Conservation (phyloP, 1,140 invertebrate species). For the Muscidifurax raptorellus region DNA sequence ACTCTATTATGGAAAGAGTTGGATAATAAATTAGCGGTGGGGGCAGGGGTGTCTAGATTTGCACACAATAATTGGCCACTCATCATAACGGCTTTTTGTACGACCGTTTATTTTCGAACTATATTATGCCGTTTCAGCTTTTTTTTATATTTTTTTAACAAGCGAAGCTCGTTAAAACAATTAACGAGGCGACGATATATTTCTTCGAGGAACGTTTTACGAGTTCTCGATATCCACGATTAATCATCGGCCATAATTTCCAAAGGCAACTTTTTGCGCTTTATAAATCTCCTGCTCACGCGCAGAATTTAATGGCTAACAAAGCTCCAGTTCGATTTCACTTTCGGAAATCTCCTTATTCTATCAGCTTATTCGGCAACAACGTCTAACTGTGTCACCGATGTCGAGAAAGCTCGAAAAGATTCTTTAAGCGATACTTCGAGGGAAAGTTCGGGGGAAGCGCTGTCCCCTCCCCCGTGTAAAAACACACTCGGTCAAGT, state of each 20-base stretch:
- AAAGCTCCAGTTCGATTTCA: not conserved
- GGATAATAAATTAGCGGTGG: not conserved
- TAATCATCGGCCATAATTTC: not conserved
- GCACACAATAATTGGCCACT: not conserved
- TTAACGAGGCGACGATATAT: too few species aligned
- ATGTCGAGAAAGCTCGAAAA: not conserved
- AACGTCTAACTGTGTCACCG: not conserved
- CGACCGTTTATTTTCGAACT: not conserved
- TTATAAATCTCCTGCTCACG: not conserved
- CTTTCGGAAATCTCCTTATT: not conserved
- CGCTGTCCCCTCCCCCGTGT: not conserved
- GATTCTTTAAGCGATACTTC: not conserved
- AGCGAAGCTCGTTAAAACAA: not conserved
- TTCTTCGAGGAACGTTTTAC: not conserved
- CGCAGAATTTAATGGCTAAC: not conserved
- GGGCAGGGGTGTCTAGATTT: not conserved
- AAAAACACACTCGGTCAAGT: conserved; percentile 26
- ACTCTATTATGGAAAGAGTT: not conserved
- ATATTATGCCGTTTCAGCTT: not conserved
- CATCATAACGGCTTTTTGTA: not conserved
- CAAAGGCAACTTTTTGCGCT: not conserved
- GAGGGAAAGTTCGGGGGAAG: not conserved
- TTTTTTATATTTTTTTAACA: not conserved
- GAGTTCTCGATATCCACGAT: not conserved
- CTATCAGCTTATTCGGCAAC: not conserved